A percentile compares a stretch with the other conserved stretches of the same genome.
phyloP scores from a whole-genome alignment of 2,888 invertebrate genomes.

The Lycaena phlaeas region DNA sequence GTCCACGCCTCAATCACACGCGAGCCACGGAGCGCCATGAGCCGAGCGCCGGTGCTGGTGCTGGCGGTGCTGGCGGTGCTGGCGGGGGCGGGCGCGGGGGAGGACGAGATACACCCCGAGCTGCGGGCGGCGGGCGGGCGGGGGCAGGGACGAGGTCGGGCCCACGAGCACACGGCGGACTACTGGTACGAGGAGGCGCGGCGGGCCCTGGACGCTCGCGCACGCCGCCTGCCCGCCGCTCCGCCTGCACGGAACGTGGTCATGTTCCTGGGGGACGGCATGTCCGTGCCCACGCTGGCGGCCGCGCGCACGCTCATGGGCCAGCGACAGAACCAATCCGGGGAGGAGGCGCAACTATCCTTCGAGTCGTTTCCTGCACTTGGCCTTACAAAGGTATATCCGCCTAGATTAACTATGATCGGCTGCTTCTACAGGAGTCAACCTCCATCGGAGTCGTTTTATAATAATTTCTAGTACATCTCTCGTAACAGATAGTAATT shows the following conservation, averaged over 20 bases:
- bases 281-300: slow-evolving; percentile 79
- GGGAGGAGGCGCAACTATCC: slow-evolving; percentile 74
- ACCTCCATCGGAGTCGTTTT: no score
- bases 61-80: slow-evolving; percentile 30
- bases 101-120: not conserved
- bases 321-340: slow-evolving; percentile 62
- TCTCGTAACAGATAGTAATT: no score
- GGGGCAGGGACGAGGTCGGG: not conserved
- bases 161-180: slow-evolving; percentile 26
- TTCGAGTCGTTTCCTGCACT: slow-evolving; percentile 77
- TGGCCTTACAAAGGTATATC: slow-evolving; percentile 77
- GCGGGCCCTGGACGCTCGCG: slow-evolving; percentile 41
- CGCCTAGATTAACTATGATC: no score
- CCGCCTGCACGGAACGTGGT: slow-evolving; percentile 68
- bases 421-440: no score
- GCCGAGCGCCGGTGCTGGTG: not conserved
- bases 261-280: slow-evolving; percentile 82
- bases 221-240: slow-evolving; percentile 29
- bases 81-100: slow-evolving; percentile 29
- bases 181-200: slow-evolving; percentile 63
- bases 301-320: slow-evolving; percentile 77
- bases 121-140: not conserved
- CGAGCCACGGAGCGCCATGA: not conserved
- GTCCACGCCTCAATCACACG: no score
- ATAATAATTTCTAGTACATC: no score